Conservation (phyloP, 2,797 vertebrate species). For the Diglossa cyanea region DNA sequence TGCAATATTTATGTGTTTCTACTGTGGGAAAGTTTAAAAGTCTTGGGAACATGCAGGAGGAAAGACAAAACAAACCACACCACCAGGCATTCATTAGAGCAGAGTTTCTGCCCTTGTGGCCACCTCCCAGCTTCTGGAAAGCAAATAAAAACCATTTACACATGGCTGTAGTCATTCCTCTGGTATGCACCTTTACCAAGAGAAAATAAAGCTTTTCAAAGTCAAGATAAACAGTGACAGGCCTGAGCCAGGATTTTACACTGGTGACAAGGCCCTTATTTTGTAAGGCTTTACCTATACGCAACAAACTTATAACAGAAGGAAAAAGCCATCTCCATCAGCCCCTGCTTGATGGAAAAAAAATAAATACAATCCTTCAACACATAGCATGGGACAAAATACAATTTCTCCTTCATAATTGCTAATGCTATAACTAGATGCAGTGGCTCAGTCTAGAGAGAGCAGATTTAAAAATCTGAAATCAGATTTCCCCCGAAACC, state of each 20-base stretch:
- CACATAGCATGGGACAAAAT: neutral
- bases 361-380: neutral
- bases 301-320: neutral
- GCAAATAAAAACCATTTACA: neutral
- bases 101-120: neutral
- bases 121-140: neutral
- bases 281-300: neutral
- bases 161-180: neutral
- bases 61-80: neutral
- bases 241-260: neutral
- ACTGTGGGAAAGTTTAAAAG: neutral
- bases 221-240: neutral
- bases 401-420: neutral
- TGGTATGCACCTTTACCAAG: neutral
- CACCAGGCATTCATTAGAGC: neutral
- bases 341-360: neutral
- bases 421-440: neutral
- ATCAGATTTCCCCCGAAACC: neutral
- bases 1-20: neutral
- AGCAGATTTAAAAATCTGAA: neutral
- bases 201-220: neutral
- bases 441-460: neutral
- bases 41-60: neutral
- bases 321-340: neutral
- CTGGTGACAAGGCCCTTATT: neutral